Evolutionary conservation across 2,888 invertebrate species (phyloP), one percentile per base, ranked within the genome.

Genomic region (Drosophila merina): DNA sequence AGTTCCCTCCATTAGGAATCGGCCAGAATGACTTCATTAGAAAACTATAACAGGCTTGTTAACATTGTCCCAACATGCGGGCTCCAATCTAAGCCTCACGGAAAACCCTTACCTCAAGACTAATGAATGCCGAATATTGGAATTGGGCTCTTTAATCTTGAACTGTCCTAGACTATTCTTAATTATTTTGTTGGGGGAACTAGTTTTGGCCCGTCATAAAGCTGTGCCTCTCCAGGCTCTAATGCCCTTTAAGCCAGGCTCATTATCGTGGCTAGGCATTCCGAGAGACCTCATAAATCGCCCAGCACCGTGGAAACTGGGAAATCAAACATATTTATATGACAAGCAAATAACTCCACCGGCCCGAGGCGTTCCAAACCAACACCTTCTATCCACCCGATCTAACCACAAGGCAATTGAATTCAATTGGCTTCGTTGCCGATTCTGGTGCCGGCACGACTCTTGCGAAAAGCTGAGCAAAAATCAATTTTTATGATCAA

Each of bases 21-120:
- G 47, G 57, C 70, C 67, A 62, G 81, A 88, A 84, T 84, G 87
- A 84, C 84, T 84, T 84, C 84, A 84, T 84, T 84, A 84, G 88
- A 86, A 84, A 84, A 84, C 84, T 86, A 84, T 86, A 84, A 88
- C 82, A 87, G 63, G 76, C 78, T 84, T 86, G 83, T 84, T 88
- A 84, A 81, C 70, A 68, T 77, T 79, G 86, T 86, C 62, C 82
- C 50, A 69, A 86, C 71, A 82, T 80, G 70, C 86, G 86, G 86
- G 83, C 64, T 71, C 45, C 20, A 26, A 38, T 31, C 12, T 9
- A 3, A 14, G 30, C 47, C 28, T 28, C 31, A 33, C 31, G 40
- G 58, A 12, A 40, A 30, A 9, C 14, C 14, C 14, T 4, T 51
- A 66, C 26, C 57, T 26, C 48, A 58, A 48, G 26, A 62, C 58